Conservation (phyloP, 2,113 vertebrate genomes). For the Cercocebus atys region DNA sequence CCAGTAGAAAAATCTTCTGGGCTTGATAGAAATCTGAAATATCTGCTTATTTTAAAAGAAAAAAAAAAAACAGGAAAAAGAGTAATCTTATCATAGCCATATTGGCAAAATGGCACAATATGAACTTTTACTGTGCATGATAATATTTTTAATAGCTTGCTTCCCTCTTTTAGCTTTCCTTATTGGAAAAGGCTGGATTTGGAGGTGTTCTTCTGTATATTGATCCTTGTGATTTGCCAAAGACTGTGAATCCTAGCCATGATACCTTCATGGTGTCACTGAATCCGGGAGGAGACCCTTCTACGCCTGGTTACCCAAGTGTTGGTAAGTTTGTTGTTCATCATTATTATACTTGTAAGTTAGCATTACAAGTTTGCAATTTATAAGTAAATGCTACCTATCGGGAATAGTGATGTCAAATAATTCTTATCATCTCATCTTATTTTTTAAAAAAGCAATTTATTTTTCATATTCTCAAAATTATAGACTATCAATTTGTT, state of each 20-base stretch:
- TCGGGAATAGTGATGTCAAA: neutral
- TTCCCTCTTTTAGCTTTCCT: slow-evolving; percentile 87
- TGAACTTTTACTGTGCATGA: neutral
- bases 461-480: neutral
- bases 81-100: neutral
- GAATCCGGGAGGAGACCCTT: slow-evolving; percentile 92
- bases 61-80: neutral
- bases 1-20: neutral
- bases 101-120: neutral
- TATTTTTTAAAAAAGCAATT: neutral
- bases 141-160: neutral
- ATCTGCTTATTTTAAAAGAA: neutral
- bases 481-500: neutral
- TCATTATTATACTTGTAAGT: neutral
- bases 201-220: slow-evolving; percentile 91
- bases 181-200: slow-evolving; percentile 91
- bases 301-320: slow-evolving; percentile 87
- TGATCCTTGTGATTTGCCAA: slow-evolving; percentile 93
- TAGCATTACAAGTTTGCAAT: neutral
- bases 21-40: neutral
- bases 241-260: slow-evolving; percentile 75
- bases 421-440: neutral
- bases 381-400: neutral
- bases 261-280: slow-evolving; percentile 92
- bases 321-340: slow-evolving; percentile 83